Conservation (phyloP, 1,140 invertebrate genomes). For the Thrips palmi region DNA sequence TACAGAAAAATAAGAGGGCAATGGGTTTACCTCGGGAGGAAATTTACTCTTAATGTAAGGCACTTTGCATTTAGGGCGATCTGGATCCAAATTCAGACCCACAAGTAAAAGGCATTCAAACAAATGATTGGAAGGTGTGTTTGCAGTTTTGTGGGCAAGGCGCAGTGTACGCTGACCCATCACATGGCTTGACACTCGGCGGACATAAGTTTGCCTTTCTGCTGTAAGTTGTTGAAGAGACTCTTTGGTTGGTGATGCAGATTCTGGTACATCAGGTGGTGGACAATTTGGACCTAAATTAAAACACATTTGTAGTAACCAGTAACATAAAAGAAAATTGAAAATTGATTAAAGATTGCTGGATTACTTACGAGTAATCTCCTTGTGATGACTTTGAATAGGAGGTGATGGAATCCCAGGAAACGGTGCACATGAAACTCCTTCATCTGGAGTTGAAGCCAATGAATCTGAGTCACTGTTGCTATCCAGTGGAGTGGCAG, state of each 20-base stretch:
- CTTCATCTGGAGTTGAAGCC: conserved; percentile 13
- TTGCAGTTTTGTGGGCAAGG: conserved; percentile 16
- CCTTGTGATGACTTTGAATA: too few relatives aligned
- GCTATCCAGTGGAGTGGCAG: conserved; percentile 8
- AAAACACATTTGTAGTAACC: too few relatives aligned
- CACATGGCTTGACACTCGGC: conserved; percentile 25
- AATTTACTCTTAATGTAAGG: conserved; percentile 47
- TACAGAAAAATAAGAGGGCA: conserved; percentile 13
- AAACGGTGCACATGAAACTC: too few relatives aligned
- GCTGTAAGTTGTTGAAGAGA: conserved; percentile 30
- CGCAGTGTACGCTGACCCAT: conserved; percentile 6
- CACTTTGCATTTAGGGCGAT: conserved; percentile 21
- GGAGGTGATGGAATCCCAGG: too few relatives aligned
- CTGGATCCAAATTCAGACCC: conserved; percentile 34
- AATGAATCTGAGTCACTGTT: conserved; percentile 15
- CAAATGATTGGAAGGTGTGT: conserved; percentile 25
- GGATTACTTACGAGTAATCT: too few relatives aligned
- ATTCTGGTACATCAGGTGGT: too few relatives aligned
- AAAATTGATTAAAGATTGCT: too few relatives aligned
- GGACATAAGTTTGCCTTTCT: conserved; percentile 38
- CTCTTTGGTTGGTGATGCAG: too few relatives aligned
- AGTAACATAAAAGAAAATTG: too few relatives aligned
- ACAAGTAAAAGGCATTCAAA: conserved; percentile 45
- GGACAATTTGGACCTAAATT: too few relatives aligned
- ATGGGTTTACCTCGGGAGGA: conserved; percentile 40